Base-by-base conservation (phyloP, 2,797 vertebrate genomes). In the Tolypeutes matacus region DNA sequence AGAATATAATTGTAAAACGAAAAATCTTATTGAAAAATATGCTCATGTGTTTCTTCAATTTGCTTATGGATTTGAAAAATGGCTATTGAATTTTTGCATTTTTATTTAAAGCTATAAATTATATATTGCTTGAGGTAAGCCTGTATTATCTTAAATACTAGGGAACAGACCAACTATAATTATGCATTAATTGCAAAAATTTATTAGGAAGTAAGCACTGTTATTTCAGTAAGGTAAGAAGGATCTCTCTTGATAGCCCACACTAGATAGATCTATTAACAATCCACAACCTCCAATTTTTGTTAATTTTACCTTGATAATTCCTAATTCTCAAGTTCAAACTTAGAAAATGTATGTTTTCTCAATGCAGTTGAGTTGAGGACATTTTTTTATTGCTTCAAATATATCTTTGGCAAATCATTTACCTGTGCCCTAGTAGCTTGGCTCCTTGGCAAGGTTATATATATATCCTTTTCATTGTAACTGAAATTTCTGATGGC, bases 161-260 rank as follows among this genome's bases (percentile, higher is more conserved):
- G 39, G 12, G 34, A 94, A 77, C 2, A 73, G 42, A 60, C 29
- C 67, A 75, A 83, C 36, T 77, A 53, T 29, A 67, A 65, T 46
- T 76, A 85, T 53, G 21, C 29, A 46, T 83, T 69, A 91, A 27
- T 34, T 94, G 34, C 25, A 81, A 86, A 96, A 46, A 62, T 83
- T 87, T 88, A 88, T 76, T 82, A 85, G 51, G 46, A 91, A 77
- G n/a, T 60, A 91, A 89, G 29, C 36, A 69, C 7, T 86, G 39
- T 70, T 86, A 89, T 91, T 94, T 95, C 77, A 95, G 70, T 72
- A 78, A 82, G 4, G 34, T 81, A 77, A 91, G 62, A 92, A 65
- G 18, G 10, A 93, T 31, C 85, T n/a, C n/a, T n/a, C n/a, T 76
- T 25, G 27, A 7, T 78, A 46, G 69, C 75, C 36, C 64, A 29